These are phyloP conservation scores for Halyomorpha halys DNA, from an alignment of 1,140 invertebrate species.

Conservation along the genomic window DNA sequence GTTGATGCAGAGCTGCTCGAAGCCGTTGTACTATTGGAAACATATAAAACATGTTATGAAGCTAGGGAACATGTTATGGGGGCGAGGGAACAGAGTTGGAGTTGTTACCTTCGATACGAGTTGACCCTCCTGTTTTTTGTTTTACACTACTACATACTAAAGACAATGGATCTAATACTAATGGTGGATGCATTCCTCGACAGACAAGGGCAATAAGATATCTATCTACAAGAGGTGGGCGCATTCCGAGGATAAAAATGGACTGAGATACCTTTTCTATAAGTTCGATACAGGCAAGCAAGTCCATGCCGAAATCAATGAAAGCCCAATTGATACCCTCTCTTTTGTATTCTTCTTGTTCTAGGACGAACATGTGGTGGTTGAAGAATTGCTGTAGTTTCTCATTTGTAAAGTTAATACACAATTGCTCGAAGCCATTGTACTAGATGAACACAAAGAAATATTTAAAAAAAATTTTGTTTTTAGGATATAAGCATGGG, in stretches of 20 bases:
- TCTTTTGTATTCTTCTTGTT: conserved; percentile 93
- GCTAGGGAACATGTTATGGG: too few relatives aligned
- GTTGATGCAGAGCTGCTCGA: conserved; percentile 98
- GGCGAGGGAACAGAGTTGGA: neutral
- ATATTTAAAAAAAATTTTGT: neutral
- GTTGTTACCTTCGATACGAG: too few relatives aligned
- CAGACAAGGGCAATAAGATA: too few relatives aligned
- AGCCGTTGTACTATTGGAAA: conserved; percentile 76
- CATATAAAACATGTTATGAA: conserved; percentile 6
- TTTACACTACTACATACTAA: too few relatives aligned
- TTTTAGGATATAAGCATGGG: neutral
- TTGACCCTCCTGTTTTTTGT: too few relatives aligned
- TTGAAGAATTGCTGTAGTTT: conserved; percentile 97
- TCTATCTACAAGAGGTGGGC: too few relatives aligned
- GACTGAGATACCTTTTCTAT: conserved; percentile 75
- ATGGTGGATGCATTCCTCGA: too few relatives aligned
- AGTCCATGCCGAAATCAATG: conserved; percentile 96
- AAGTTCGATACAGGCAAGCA: conserved; percentile 90
- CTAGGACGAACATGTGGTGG: conserved; percentile 95
- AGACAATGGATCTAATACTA: too few relatives aligned
- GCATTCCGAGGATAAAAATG: too few relatives aligned
- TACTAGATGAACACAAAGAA: conserved; percentile 47
- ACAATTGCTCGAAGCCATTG: conserved; percentile 97
- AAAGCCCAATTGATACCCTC: conserved; percentile 91
- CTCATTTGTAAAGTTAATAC: conserved; percentile 98